Evolutionary conservation across 2,113 vertebrate species (phyloP), one percentile per base, ranked within the genome.

Genomic region (Clinocottus analis): DNA sequence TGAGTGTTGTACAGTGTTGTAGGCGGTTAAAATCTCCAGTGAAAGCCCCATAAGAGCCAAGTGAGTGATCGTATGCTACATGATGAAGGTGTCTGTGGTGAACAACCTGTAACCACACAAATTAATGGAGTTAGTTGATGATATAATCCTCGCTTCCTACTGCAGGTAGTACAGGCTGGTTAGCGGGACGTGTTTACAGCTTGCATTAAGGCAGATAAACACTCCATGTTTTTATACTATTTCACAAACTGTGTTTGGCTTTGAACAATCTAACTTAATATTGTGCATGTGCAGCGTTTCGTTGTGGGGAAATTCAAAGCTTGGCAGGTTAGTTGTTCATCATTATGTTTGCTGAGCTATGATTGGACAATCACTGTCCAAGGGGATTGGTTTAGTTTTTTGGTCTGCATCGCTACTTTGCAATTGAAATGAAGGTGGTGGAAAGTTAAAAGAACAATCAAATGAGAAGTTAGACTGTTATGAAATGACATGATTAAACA

Each of bases 11-110:
- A 6, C 3, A 4, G 3, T 31, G 43, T 41, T 19, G 23, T 3
- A 17, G 43, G 55, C n/a, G 55, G 29, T 51, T 82, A n/a, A 69
- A 62, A 59, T 63, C 59, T 73, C 10, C 5, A 47, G 13, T 16
- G 33, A 83, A 72, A 63, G 33, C 49, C 68, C 39, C 19, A 35
- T 75, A 56, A 76, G 67, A 68, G 47, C 47, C 29, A 25, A 35
- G 75, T 58, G 49, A 61, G 21, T 33, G 29, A 67, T 79, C 11
- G n/a, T 16, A 8, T 21, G 21, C 58, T 35, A 12, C 29, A 19
- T 21, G 17, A 61, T 19, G 58, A 19, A 61, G 35, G 29, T 33
- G 29, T 27, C 1, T 4, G 29, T 25, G 3, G 5, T 17, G 16
- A 59, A 11, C 33, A 63, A 37, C 16, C 3, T 41, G 31, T 41